phyloP scores from a whole-genome alignment of 2,113 vertebrate species.

The Taxidea taxus region DNA sequence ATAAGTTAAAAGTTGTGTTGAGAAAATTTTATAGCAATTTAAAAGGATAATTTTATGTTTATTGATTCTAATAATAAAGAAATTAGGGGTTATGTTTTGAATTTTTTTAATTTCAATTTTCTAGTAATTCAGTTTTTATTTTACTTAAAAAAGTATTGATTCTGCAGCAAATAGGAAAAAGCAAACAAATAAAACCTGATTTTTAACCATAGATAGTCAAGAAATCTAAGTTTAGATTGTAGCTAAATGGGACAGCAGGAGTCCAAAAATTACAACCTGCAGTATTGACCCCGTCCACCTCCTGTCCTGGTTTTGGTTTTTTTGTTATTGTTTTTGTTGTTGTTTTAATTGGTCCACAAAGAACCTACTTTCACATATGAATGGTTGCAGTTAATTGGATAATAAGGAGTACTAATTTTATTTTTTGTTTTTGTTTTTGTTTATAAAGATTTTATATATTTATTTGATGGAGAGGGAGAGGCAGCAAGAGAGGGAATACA shows the following conservation, averaged over 20 bases:
- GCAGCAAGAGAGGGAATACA: too few relatives aligned
- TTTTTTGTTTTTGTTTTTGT: too few relatives aligned
- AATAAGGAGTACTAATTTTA: neutral
- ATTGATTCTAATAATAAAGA: slow-evolving; percentile 19
- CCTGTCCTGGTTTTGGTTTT: neutral
- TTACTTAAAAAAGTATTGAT: neutral
- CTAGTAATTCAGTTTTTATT: neutral
- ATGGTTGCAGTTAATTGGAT: neutral
- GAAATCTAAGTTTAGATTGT: neutral
- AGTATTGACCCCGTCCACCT: neutral
- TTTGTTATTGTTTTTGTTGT: neutral
- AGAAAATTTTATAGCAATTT: neutral
- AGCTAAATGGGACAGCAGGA: neutral
- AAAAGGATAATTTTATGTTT: slow-evolving; percentile 6
- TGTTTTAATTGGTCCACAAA: neutral
- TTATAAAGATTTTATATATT: too few relatives aligned
- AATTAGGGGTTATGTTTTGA: neutral
- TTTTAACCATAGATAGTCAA: neutral
- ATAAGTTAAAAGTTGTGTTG: neutral
- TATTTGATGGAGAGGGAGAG: too few relatives aligned
- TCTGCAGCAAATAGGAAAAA: neutral
- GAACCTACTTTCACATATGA: neutral
- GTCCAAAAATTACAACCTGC: neutral
- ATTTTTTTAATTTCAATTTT: neutral
- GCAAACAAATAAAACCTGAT: neutral